Base-by-base conservation (phyloP, 1,140 invertebrate genomes). In the Cyclargus thomasi region DNA sequence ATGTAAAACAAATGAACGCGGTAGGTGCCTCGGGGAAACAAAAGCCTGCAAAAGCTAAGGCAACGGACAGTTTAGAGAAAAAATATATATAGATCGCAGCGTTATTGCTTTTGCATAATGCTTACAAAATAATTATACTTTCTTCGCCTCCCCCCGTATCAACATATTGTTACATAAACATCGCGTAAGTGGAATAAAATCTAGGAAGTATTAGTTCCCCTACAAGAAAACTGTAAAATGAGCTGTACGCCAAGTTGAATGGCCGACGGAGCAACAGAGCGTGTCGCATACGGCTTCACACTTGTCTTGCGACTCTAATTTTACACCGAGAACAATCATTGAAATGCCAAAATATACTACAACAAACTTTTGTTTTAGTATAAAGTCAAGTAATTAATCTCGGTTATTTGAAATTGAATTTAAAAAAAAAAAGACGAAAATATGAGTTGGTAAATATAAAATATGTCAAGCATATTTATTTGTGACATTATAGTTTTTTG, bases 191-290 rank as follows among this genome's bases (percentile, higher is more conserved):
- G 69, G 73, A 78, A 82, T 80, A 77, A 66, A 66, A 66, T 66
- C 55, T 79, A 82, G 83, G 84, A 84, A 86, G 77, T 79, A 73
- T 80, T 76, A 79, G 79, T 80, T 77, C 69, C 74, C 18, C 74
- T 78, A 81, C 73, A 77, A 85, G 73, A 78, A 73, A 85, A 78
- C 77, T 77, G 75, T 77, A 80, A 80, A 75, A 70, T 70, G 71
- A 82, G 80, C 80, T 81, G 75, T 71, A 76, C 78, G 77, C 64
- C 71, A 78, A 79, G 87, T 86, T 90, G 85, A 90, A 90, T 76
- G 87, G 77, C 87, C 85, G 80, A 71, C 62, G 69, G 64, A 70
- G 77, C 85, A 82, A 63, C 81, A 79, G 78, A 86, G 80, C 87
- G 80, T 87, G 70, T 70, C 76, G 67, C 68, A 68, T 74, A 78